Percentiles rank a stretch among this genome's conserved stretches.
phyloP scores from a whole-genome alignment of 2,113 vertebrate genomes.

The Sinosuthora webbiana region DNA sequence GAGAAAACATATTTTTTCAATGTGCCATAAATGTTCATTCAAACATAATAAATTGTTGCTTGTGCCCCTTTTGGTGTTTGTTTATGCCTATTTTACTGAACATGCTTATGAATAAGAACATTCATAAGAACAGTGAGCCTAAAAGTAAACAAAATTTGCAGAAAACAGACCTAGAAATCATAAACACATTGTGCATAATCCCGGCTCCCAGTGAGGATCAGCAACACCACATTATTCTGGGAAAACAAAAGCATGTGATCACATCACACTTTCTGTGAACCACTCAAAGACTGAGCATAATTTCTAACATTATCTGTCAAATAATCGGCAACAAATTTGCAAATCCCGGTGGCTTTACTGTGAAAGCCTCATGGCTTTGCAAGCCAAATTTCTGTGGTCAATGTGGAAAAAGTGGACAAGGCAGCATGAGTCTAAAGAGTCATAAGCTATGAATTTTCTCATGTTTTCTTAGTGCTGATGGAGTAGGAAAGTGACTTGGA shows the following conservation, averaged over 20 bases:
- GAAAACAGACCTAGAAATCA: neutral
- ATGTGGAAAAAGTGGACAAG: neutral
- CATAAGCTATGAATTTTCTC: neutral
- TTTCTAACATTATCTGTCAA: neutral
- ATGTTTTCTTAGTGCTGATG: neutral
- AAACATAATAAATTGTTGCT: neutral
- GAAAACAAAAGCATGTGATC: neutral
- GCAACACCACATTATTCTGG: neutral
- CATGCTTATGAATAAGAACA: neutral
- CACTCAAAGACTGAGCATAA: neutral
- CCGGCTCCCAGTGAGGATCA: neutral
- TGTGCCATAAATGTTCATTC: neutral
- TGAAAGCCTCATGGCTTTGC: neutral
- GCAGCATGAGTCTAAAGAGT: neutral
- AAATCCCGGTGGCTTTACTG: neutral
- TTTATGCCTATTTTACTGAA: conserved; percentile 19
- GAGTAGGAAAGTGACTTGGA: neutral
- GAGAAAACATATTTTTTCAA: neutral
- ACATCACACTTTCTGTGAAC: neutral
- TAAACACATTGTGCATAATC: neutral
- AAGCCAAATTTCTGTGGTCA: neutral
- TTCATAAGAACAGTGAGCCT: neutral
- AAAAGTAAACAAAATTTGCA: neutral
- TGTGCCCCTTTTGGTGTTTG: neutral
- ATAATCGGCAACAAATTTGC: neutral